phyloP scores from a whole-genome alignment of 2,888 invertebrate genomes.

The Eupithecia abbreviata region DNA sequence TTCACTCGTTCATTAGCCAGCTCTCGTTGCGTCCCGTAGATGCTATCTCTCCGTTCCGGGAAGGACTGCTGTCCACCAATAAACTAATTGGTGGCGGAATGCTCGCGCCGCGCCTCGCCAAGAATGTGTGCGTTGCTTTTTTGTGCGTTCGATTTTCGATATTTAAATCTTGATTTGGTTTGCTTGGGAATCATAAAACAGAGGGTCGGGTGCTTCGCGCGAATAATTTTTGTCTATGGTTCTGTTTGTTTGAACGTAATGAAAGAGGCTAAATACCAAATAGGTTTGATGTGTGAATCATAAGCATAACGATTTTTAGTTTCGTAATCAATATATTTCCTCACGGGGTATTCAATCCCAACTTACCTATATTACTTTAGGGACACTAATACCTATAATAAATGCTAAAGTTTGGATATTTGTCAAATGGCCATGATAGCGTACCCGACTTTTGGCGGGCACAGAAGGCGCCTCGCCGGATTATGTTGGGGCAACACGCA shows the following conservation, averaged over 20 bases:
- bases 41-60: slow-evolving; percentile 75
- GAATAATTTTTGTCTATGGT: background rate
- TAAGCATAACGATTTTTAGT: background rate
- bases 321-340: background rate
- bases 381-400: too few relatives aligned
- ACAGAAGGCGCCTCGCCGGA: too few relatives aligned
- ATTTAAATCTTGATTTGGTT: slow-evolving; percentile 34
- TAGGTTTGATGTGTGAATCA: too few relatives aligned
- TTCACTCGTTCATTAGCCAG: background rate
- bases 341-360: background rate
- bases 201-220: background rate
- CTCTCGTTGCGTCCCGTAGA: slow-evolving; percentile 47
- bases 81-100: slow-evolving; percentile 80
- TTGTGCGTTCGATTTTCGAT: slow-evolving; percentile 36
- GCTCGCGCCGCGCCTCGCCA: slow-evolving; percentile 61
- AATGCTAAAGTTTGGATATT: too few relatives aligned
- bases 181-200: slow-evolving; percentile 5
- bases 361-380: background rate
- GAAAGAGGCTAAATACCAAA: background rate
- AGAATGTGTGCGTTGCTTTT: slow-evolving; percentile 38
- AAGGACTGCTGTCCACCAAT: slow-evolving; percentile 81
- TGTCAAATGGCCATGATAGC: too few relatives aligned
- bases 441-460: too few relatives aligned
- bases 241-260: background rate
- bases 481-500: too few relatives aligned